Conservation (phyloP, 2,888 invertebrate genomes). For the Dichetophora obliterata region DNA sequence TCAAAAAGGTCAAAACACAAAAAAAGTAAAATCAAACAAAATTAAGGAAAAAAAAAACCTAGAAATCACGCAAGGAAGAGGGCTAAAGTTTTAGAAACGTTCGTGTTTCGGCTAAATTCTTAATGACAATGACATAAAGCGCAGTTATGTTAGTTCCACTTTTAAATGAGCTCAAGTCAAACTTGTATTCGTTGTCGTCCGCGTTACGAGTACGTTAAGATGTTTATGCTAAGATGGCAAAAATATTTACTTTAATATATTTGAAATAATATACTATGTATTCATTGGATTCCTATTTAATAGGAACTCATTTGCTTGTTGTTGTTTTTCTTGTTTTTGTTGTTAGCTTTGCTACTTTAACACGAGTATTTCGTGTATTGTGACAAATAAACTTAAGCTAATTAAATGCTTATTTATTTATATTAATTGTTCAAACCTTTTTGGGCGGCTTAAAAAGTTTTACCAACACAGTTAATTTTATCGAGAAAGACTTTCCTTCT, state of each 20-base stretch:
- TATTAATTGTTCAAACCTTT: too few species aligned
- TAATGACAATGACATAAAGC: slow-evolving; percentile 17
- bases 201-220: neutral
- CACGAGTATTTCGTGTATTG: too few species aligned
- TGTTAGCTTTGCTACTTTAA: too few species aligned
- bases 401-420: too few species aligned
- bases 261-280: neutral
- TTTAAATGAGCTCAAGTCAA: neutral
- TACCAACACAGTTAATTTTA: too few species aligned
- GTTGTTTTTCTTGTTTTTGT: too few species aligned
- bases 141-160: neutral
- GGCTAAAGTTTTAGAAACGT: neutral
- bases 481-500: too few species aligned
- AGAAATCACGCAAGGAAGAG: neutral
- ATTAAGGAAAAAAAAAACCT: too few species aligned
- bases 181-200: neutral
- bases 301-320: too few species aligned
- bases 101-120: neutral
- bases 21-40: neutral
- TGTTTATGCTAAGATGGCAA: neutral
- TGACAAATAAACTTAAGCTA: too few species aligned
- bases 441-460: too few species aligned
- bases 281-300: too few species aligned
- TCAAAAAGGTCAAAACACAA: slow-evolving; percentile 18
- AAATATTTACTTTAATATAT: neutral